Evolutionary conservation across 2,797 vertebrate genomes (phyloP).

Genomic region (Mareca penelope): DNA sequence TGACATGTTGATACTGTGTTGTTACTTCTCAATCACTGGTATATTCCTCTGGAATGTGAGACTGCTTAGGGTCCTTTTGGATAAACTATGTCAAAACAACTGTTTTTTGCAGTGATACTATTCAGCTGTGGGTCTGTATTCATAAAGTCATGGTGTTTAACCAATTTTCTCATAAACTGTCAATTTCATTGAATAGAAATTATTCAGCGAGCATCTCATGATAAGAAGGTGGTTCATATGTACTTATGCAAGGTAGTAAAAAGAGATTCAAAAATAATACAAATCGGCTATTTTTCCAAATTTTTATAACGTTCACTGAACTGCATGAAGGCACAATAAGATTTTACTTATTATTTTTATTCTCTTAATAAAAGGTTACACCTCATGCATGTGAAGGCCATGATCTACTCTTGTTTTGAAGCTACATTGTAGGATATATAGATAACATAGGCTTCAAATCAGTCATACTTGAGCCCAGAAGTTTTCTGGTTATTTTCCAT

Average conservation of each 20-base stretch:
- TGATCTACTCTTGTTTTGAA: not conserved
- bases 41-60: not conserved
- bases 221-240: not conserved
- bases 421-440: not conserved
- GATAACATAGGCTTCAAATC: not conserved
- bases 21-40: not conserved
- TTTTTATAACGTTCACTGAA: not conserved
- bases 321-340: not conserved
- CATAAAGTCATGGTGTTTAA: not conserved
- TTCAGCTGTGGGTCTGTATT: not conserved
- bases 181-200: not conserved
- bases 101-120: not conserved
- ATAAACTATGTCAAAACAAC: not conserved
- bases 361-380: not conserved
- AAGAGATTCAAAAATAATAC: not conserved
- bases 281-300: not conserved
- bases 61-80: not conserved
- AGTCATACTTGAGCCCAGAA: not conserved
- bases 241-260: not conserved
- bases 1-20: not conserved
- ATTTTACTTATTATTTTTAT: not conserved
- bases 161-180: not conserved
- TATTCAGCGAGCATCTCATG: not conserved
- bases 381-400: not conserved
- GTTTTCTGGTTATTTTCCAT: not conserved